phyloP scores from a whole-genome alignment of 1,140 invertebrate genomes.

The Macrobrachium rosenbergii region DNA sequence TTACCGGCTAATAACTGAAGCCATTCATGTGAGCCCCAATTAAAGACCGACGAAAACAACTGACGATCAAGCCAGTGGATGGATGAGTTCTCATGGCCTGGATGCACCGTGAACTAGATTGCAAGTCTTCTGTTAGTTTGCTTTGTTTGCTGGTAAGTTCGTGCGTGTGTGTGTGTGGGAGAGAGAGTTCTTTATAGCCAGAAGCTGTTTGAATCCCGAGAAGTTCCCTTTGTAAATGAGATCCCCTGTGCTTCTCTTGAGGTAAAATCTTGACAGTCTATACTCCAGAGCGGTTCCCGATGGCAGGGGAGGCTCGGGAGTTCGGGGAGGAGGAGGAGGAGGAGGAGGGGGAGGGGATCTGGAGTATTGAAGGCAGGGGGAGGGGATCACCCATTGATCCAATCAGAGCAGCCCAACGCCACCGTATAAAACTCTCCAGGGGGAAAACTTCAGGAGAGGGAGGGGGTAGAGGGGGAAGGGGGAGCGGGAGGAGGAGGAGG shows the following conservation, averaged over 20 bases:
- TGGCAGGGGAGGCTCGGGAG: not conserved
- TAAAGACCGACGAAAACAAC: too few species aligned
- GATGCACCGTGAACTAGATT: too few species aligned
- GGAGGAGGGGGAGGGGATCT: not conserved
- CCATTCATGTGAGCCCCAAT: too few species aligned
- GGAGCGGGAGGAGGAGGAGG: constrained; percentile 3
- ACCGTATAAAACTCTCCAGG: not conserved
- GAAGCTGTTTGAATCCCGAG: too few species aligned
- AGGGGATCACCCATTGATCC: too few species aligned
- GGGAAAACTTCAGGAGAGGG: not conserved
- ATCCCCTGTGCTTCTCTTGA: too few species aligned
- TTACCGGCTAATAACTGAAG: too few species aligned
- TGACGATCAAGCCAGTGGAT: too few species aligned
- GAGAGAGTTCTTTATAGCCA: not conserved
- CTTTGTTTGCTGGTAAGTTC: not conserved
- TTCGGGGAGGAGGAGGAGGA: not conserved
- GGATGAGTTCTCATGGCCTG: too few species aligned
- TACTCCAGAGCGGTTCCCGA: not conserved
- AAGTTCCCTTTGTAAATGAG: too few species aligned
- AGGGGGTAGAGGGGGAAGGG: not conserved
- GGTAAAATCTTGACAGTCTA: too few species aligned
- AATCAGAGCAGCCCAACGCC: too few species aligned
- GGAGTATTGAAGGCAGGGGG: not conserved
- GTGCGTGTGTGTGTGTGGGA: not conserved
- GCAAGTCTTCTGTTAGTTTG: not conserved